Base-by-base conservation (phyloP, 2,113 vertebrate species). In the Notarius lentiginosus region DNA sequence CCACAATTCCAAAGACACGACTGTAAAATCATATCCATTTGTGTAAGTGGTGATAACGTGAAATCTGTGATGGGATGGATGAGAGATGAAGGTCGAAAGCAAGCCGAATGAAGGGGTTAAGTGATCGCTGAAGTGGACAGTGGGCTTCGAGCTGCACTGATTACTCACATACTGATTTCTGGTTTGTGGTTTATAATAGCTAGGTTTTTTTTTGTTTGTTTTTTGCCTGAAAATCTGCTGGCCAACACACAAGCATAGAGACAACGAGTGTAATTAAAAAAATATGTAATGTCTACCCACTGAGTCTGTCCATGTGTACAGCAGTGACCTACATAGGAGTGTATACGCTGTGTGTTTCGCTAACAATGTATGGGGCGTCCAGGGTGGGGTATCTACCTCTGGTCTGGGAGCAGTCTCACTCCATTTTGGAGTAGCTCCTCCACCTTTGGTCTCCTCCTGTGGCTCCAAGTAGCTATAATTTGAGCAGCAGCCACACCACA, bases 181-280 rank as follows among this genome's bases (percentile, higher is more conserved):
- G 79, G 27, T 60, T 34, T 80, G 79, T 60, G 79, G 79, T 80
- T 80, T 80, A 80, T 60, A 58, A 80, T 58, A 80, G 55, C 10
- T 56, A 60, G 79, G 18, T 14, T 80, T 80, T 80, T 80, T 30
- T 80, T 80, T 80, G 60, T 30, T 30, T 41, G 41, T 41, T 41
- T 41, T 41, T 41, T 41, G 41, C 17, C 27, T 56, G 18, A 34
- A 60, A 58, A 60, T 60, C 79, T 80, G 79, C 79, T 60, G 12
- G 79, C 18, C 79, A 80, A 56, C 55, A 60, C 55, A 60, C 20
- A 81, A 41, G 18, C 27, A 41, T 1, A 1, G 56, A 60, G 20
- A 47, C 27, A 10, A 8, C n/a, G 10, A 47, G 79, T 22, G 7
- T 41, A 24, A 61, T 81, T 22, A 7, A 61, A 41, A 24, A 61